Evolutionary conservation across 2,797 vertebrate genomes (phyloP).

Genomic region (Accipiter badius): DNA sequence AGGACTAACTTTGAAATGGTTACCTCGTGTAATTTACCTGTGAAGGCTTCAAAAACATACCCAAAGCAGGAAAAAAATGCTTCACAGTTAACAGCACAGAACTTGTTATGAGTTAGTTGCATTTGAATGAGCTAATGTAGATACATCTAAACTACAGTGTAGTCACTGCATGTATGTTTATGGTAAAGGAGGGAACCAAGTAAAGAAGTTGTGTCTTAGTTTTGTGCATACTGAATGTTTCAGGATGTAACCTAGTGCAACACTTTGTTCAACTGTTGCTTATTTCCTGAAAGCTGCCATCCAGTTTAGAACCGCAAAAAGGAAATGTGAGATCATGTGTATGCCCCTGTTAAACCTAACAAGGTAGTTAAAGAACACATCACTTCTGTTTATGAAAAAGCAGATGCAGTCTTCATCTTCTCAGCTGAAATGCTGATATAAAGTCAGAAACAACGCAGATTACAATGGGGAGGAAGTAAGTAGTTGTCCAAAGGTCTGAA

Average conservation of each 20-base stretch:
- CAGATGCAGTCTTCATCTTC: not conserved
- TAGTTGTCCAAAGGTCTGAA: not conserved
- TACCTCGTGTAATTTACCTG: not conserved
- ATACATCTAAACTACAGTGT: not conserved
- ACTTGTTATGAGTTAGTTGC: not conserved
- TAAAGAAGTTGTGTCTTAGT: not conserved
- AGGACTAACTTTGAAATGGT: not conserved
- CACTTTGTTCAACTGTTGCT: not conserved
- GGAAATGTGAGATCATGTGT: conserved; percentile 33
- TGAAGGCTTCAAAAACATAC: not conserved
- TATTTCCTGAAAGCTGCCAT: conserved; percentile 31
- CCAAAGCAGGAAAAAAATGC: not conserved
- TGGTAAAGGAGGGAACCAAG: not conserved
- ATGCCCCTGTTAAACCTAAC: not conserved
- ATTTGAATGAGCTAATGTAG: not conserved
- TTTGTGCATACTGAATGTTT: not conserved
- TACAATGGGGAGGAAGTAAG: not conserved
- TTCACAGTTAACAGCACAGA: not conserved
- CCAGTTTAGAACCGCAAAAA: conserved; percentile 47
- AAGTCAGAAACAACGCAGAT: not conserved
- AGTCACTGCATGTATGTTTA: not conserved
- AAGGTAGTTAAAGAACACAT: not conserved
- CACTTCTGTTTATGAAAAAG: not conserved
- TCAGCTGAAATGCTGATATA: not conserved
- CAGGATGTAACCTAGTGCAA: not conserved